Base-by-base conservation (phyloP, 1,140 invertebrate species). In the Sarcophaga bullata region DNA sequence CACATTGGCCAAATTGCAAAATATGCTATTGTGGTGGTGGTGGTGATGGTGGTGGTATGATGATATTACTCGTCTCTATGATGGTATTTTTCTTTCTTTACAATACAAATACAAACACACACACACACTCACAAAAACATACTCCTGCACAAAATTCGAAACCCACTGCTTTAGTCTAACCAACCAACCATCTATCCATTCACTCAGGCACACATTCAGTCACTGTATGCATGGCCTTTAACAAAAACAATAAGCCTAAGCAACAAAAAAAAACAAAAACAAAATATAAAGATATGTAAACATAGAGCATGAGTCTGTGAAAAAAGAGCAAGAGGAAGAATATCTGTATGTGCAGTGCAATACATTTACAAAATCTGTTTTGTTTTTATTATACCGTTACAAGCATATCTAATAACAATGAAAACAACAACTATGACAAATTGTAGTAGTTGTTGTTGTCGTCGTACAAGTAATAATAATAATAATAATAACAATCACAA, bases 1-100 rank as follows among this genome's bases (percentile, higher is more conserved):
- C 75, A 78, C 75, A 78, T 78, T 78, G 75, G 10, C 75, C 75
- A 78, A 78, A 78, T 78, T 78, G 49, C 75, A 78, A 78, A 78
- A 78, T 78, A 78, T 78, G 75, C 75, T 25, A 68, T 78, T 78
- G 75, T 78, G 75, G 75, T 78, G 25, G 25, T 78, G 75, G 37
- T 52, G 25, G 25, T 4, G 25, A 19, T 78, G 75, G 25, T 37
- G n/a, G n/a, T n/a, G n/a, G 62, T 68, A 19, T 68, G 6, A 6
- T 68, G 15, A 11, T 58, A 58, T 58, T 58, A 13, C 52, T 54
- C 3, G 52, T 10, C 52, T n/a, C n/a, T n/a, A 37, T 4, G 25
- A 37, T 37, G 25, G 25, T 4, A 37, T 37, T 37, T 37, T 37
- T 37, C 25, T 37, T 37, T 1, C 25, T 37, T 37, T 37, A 37